These are phyloP conservation scores for Dromaius novaehollandiae DNA, from an alignment of 2,113 vertebrate species.

Conservation along the genomic window DNA sequence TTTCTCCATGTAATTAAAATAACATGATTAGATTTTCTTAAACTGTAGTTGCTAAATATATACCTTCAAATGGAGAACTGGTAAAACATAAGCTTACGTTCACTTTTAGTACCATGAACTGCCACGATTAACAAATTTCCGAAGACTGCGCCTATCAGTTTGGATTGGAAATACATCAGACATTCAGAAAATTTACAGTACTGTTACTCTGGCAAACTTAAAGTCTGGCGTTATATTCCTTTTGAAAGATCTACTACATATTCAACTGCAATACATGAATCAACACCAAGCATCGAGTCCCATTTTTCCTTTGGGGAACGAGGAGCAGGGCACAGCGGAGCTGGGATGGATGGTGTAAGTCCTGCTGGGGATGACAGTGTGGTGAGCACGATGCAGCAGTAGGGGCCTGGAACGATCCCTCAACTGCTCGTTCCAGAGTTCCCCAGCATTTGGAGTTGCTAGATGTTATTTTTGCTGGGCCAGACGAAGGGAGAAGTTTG, in stretches of 20 bases:
- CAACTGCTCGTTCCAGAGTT: fast-evolving
- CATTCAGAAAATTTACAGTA: not conserved
- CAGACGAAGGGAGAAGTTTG: not conserved
- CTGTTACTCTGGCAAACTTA: not conserved
- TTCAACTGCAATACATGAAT: not conserved
- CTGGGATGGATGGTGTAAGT: not conserved
- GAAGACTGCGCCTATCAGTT: fast-evolving
- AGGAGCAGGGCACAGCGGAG: not conserved
- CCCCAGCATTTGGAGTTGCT: not conserved
- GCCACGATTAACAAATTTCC: not conserved
- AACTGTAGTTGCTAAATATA: not conserved
- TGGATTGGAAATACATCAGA: not conserved
- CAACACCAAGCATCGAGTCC: fast-evolving
- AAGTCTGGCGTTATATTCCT: not conserved
- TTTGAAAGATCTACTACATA: fast-evolving
- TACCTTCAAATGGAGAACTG: not conserved
- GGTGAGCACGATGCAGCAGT: fast-evolving
- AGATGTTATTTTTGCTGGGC: not conserved
- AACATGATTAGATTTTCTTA: not conserved
- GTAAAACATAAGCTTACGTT: not conserved
- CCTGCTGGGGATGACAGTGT: not conserved
- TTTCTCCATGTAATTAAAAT: not conserved
- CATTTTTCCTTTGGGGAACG: too few relatives aligned
- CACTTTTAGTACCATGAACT: not conserved
- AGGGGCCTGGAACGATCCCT: not conserved